Percentiles rank a stretch among this genome's conserved stretches.
phyloP scores from a whole-genome alignment of 2,797 vertebrate genomes.

The Borostomias antarcticus region DNA sequence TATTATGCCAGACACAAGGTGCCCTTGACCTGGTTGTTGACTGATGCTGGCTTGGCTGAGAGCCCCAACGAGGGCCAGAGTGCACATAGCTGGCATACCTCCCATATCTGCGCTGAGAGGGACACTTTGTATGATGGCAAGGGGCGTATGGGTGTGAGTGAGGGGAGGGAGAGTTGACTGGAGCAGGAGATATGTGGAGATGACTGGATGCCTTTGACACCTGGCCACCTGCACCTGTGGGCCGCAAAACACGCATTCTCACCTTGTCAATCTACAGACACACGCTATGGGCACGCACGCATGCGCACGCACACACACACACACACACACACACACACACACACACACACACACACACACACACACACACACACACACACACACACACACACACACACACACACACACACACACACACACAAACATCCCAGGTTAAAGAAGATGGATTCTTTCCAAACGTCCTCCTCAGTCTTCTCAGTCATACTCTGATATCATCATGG shows the following conservation, averaged over 20 bases:
- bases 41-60: conserved; percentile 13
- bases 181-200: not conserved
- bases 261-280: not conserved
- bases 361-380: conserved; percentile 8
- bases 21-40: conserved; percentile 17
- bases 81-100: conserved; percentile 32
- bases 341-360: not conserved
- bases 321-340: not conserved
- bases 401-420: not conserved
- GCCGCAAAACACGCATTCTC: not conserved
- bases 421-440: not conserved
- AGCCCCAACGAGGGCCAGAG: not conserved
- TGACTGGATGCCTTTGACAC: not conserved
- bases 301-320: not conserved
- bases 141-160: not conserved
- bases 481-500: not conserved
- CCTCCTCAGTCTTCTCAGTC: not conserved
- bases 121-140: conserved; percentile 13
- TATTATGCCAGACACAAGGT: conserved; percentile 12
- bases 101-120: conserved; percentile 9
- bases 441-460: not conserved
- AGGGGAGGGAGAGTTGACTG: not conserved
- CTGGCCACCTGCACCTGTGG: conserved; percentile 13
- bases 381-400: not conserved
- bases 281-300: conserved; percentile 11